A percentile compares a stretch with the other conserved stretches of the same genome.
Evolutionary conservation across 2,113 vertebrate species (phyloP).

Genomic region (Leptobrachium ailaonicum): DNA sequence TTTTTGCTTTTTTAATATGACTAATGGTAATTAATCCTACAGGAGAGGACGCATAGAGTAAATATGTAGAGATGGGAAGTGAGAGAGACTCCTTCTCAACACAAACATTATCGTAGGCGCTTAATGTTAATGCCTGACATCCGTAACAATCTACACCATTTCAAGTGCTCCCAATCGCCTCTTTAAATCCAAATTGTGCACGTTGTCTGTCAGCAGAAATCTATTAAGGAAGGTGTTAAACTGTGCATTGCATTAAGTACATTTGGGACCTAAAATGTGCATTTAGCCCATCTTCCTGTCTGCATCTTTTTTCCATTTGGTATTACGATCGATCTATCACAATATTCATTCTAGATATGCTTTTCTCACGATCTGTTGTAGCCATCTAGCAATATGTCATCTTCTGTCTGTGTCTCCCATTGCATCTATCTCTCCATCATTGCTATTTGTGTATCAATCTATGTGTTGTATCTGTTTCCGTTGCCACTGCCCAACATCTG

Average conservation of each 20-base stretch:
- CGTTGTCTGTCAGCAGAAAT: constrained; percentile 44
- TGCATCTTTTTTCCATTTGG: not conserved
- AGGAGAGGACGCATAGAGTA: too few species aligned
- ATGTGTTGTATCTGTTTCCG: too few species aligned
- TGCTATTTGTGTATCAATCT: too few species aligned
- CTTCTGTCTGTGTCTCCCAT: too few species aligned
- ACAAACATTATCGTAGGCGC: constrained; percentile 35
- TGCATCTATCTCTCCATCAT: too few species aligned
- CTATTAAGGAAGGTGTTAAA: constrained; percentile 42
- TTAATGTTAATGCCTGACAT: constrained; percentile 21
- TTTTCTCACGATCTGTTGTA: too few species aligned
- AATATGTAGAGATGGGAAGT: not conserved
- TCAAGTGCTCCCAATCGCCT: constrained; percentile 41
- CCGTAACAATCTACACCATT: constrained; percentile 28
- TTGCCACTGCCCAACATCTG: too few species aligned
- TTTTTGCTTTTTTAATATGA: too few species aligned
- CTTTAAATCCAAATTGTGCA: constrained; percentile 44
- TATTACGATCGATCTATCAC: not conserved
- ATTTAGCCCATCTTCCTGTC: not conserved
- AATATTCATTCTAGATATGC: too few species aligned
- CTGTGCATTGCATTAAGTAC: constrained; percentile 44
- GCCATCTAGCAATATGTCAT: too few species aligned
- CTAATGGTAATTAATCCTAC: not conserved
- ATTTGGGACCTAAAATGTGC: constrained; percentile 21
- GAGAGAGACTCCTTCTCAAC: constrained; percentile 1